phyloP scores from a whole-genome alignment of 1,140 invertebrate species.

The Pantala flavescens region DNA sequence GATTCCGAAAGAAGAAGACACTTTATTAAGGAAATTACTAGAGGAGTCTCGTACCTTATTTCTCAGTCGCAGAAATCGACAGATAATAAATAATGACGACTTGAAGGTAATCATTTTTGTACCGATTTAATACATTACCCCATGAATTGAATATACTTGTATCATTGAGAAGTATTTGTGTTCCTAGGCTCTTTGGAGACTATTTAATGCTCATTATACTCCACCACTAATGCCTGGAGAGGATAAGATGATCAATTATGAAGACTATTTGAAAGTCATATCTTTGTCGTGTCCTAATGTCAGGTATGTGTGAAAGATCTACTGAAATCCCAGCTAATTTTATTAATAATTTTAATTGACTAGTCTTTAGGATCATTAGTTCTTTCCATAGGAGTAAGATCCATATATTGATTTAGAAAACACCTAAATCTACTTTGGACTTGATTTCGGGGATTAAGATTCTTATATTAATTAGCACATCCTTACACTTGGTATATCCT shows the following conservation, averaged over 20 bases:
- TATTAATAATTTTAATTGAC: no score
- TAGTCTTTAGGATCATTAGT: no score
- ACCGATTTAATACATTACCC: slow-evolving; percentile 16
- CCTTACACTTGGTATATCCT: no score
- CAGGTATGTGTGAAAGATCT: slow-evolving; percentile 36
- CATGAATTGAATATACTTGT: slow-evolving; percentile 8
- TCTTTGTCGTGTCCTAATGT: slow-evolving; percentile 57
- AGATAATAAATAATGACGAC: slow-evolving; percentile 78
- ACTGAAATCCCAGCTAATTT: no score
- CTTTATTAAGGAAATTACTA: slow-evolving; percentile 64
- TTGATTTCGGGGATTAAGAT: no score
- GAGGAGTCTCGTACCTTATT: slow-evolving; percentile 79
- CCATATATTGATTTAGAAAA: no score
- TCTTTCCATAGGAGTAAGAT: no score
- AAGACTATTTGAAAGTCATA: slow-evolving; percentile 68
- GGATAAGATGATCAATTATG: slow-evolving; percentile 75
- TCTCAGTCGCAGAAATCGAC: slow-evolving; percentile 68
- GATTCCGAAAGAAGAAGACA: slow-evolving; percentile 63
- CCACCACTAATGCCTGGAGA: slow-evolving; percentile 51
- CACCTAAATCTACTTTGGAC: no score
- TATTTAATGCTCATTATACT: slow-evolving; percentile 70
- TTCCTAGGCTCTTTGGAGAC: slow-evolving; percentile 57
- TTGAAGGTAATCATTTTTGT: slow-evolving; percentile 46
- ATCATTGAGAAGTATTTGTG: slow-evolving; percentile 14
- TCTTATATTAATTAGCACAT: no score